These are phyloP conservation scores for Leucosticte australis DNA, from an alignment of 2,113 vertebrate species.

Conservation along the genomic window DNA sequence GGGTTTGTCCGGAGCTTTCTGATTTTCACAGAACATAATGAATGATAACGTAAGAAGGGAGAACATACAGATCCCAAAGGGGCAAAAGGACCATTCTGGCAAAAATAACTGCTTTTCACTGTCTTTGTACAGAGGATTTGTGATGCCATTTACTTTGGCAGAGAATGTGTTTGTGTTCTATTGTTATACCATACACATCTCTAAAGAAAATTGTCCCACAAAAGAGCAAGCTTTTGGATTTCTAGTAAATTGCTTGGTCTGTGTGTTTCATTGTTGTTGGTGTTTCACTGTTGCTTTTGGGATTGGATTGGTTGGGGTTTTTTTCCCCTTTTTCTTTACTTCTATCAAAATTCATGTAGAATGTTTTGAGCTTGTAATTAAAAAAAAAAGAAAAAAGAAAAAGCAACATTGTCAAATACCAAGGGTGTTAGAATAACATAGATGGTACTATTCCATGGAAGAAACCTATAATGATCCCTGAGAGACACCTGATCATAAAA, in stretches of 20 bases:
- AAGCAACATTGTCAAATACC: neutral
- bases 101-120: neutral
- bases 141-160: slow-evolving; percentile 11
- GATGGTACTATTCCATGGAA: neutral
- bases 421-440: neutral
- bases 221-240: neutral
- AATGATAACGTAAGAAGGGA: neutral
- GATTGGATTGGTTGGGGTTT: neutral
- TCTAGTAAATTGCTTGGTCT: neutral
- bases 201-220: neutral
- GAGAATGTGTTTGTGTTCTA: neutral
- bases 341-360: neutral
- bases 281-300: neutral
- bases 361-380: neutral
- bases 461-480: neutral
- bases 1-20: neutral
- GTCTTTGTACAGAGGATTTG: neutral
- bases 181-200: neutral
- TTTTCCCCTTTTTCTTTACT: neutral
- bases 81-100: neutral
- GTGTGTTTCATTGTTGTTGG: neutral
- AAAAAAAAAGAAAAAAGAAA: neutral
- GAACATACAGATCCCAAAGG: neutral
- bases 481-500: neutral
- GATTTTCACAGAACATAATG: neutral